Evolutionary conservation across 2,113 vertebrate species (phyloP).

Genomic region (Thunnus maccoyii): DNA sequence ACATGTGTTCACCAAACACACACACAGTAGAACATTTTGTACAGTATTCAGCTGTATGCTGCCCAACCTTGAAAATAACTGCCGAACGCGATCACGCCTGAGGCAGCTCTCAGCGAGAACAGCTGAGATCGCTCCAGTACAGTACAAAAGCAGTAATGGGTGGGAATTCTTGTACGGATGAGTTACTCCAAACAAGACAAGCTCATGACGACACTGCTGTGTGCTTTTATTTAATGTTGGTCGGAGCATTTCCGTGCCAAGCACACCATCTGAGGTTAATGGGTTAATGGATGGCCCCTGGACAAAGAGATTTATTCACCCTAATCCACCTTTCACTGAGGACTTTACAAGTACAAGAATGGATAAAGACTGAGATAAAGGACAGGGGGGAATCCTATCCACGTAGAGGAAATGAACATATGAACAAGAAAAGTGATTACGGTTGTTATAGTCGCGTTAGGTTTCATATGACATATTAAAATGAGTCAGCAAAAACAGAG

Average conservation of each 20-base stretch:
- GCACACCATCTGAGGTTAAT: conserved; percentile 29
- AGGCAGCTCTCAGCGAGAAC: conserved; percentile 27
- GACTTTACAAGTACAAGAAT: not conserved
- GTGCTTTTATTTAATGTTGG: not conserved
- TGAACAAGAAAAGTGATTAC: not conserved
- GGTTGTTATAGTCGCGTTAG: not conserved
- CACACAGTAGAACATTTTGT: conserved; percentile 51
- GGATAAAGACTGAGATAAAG: not conserved
- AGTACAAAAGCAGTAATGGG: conserved; percentile 22
- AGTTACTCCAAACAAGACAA: conserved; percentile 31
- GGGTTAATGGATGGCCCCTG: conserved; percentile 56
- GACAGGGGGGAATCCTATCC: not conserved
- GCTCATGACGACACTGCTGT: not conserved
- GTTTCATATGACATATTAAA: not conserved
- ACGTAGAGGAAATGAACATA: not conserved
- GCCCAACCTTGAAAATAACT: conserved; percentile 47
- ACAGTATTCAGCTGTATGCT: conserved; percentile 19
- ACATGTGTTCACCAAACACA: not conserved
- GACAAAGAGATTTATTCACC: conserved; percentile 27
- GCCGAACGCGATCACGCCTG: conserved; percentile 41
- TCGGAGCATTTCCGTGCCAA: conserved; percentile 2
- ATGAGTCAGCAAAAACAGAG: conserved; percentile 75
- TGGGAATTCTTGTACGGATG: conserved; percentile 35
- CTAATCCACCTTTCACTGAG: conserved; percentile 34
- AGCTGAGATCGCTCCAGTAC: conserved; percentile 14